Conservation (phyloP, 2,797 vertebrate species). For the Perodicticus potto region DNA sequence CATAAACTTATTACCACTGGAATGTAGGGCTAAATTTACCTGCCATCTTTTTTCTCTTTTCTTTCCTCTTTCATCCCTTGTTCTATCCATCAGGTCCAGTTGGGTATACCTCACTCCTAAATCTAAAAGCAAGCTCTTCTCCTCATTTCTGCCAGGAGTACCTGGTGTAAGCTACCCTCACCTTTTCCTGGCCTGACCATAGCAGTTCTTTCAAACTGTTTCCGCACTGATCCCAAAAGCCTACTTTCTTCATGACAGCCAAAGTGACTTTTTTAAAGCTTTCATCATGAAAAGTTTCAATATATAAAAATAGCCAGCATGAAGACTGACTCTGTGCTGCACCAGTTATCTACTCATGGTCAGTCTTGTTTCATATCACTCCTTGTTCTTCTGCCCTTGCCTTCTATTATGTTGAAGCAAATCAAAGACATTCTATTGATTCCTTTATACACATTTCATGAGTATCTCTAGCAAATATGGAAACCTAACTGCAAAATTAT, state of each 20-base stretch:
- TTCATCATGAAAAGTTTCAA: not conserved
- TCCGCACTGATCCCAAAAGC: not conserved
- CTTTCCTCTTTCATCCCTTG: not conserved
- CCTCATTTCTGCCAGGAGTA: not conserved
- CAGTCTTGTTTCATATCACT: not conserved
- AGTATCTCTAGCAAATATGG: not conserved
- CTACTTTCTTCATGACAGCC: not conserved
- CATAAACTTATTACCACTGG: not conserved
- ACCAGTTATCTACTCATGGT: not conserved
- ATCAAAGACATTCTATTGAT: not conserved
- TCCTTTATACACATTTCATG: not conserved
- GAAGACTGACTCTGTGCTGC: not conserved
- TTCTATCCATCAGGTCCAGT: not conserved
- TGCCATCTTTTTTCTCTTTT: not conserved
- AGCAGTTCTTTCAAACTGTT: not conserved
- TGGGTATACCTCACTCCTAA: not conserved
- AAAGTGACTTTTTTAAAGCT: not conserved
- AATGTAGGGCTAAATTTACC: not conserved
- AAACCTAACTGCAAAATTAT: slow-evolving; percentile 6
- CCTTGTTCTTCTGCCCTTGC: not conserved
- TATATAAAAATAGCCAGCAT: not conserved
- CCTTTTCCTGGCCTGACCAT: not conserved
- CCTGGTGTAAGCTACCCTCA: not conserved
- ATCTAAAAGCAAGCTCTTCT: not conserved
- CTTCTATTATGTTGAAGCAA: not conserved